phyloP scores from a whole-genome alignment of 2,113 vertebrate species.

The Eidolon helvum region DNA sequence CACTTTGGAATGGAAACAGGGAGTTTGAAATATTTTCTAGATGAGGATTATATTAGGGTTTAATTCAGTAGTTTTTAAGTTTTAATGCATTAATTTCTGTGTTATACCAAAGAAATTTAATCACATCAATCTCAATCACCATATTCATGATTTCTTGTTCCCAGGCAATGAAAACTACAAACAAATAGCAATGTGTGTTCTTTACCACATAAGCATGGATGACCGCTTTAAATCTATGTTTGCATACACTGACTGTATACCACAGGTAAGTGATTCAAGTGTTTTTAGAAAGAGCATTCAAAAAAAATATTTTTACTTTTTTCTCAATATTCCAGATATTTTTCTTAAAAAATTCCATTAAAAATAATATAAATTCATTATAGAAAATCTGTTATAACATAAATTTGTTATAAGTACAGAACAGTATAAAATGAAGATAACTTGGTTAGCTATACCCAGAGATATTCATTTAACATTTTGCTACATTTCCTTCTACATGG shows the following conservation, averaged over 20 bases:
- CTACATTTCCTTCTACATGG: background rate
- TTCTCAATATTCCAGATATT: slow-evolving; percentile 22
- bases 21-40: slow-evolving; percentile 1
- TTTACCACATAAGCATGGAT: slow-evolving; percentile 96
- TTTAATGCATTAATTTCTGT: background rate
- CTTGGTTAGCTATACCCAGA: background rate
- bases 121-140: background rate
- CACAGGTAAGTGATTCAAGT: slow-evolving; percentile 87
- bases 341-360: slow-evolving; percentile 8
- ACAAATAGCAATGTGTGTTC: slow-evolving; percentile 93
- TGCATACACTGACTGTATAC: slow-evolving; percentile 94
- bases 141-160: slow-evolving; percentile 65
- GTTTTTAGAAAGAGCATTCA: background rate
- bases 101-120: background rate
- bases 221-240: slow-evolving; percentile 96
- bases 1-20: background rate
- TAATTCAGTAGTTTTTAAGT: background rate
- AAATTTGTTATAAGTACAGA: background rate
- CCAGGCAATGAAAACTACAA: slow-evolving; percentile 95
- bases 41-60: background rate
- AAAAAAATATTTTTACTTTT: rapidly evolving
- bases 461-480: background rate
- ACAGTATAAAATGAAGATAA: background rate
- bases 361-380: background rate
- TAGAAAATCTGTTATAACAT: background rate